Conservation (phyloP, 2,888 invertebrate genomes). For the Coelogynopora nodosa region DNA sequence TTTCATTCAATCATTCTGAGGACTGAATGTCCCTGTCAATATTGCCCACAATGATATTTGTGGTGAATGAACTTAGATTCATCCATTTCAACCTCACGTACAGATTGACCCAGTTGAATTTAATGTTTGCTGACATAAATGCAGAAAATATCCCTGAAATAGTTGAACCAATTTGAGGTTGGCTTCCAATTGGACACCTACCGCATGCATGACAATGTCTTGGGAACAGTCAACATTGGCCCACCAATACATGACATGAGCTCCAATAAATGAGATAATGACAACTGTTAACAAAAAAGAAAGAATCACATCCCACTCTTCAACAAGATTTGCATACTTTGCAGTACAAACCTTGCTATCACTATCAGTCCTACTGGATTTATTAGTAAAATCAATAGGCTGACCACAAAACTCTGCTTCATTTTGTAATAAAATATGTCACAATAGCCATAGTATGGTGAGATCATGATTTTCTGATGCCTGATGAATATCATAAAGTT, state of each 20-base stretch:
- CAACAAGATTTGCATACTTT: too few species aligned
- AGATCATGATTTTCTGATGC: slow-evolving; percentile 3
- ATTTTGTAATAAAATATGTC: background rate
- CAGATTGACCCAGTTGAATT: background rate
- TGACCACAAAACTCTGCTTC: background rate
- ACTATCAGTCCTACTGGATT: background rate
- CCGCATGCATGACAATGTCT: background rate
- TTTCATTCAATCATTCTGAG: background rate
- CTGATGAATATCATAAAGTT: slow-evolving; percentile 5
- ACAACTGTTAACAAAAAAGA: background rate
- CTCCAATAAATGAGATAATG: background rate
- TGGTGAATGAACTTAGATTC: background rate
- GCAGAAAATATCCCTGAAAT: background rate
- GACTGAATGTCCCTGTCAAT: background rate
- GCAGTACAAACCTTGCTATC: background rate
- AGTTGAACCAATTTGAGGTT: background rate
- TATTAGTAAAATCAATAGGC: background rate
- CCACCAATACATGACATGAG: background rate
- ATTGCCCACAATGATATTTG: background rate
- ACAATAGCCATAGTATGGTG: background rate
- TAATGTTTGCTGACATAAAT: background rate
- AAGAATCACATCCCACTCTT: too few species aligned
- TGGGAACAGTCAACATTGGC: background rate
- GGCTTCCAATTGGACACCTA: background rate
- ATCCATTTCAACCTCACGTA: background rate